phyloP scores from a whole-genome alignment of 2,113 vertebrate species.

The Crotalus viridis region DNA sequence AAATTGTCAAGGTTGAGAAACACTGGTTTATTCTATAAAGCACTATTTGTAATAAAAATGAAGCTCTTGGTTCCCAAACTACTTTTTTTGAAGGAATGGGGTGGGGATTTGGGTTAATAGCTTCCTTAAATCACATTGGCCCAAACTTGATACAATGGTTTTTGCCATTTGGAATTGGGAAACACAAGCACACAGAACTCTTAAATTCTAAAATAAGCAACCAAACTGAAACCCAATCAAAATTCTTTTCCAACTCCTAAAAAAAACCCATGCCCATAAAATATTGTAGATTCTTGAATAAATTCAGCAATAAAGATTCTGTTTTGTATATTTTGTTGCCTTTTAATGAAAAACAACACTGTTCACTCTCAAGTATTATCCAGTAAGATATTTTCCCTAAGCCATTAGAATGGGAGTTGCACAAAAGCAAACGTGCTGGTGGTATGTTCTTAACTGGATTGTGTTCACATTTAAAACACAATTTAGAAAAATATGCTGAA shows the following conservation, averaged over 20 bases:
- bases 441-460: not conserved
- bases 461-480: too few species aligned
- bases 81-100: not conserved
- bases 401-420: not conserved
- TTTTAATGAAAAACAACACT: not conserved
- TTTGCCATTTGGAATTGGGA: not conserved
- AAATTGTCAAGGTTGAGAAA: too few species aligned
- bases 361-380: not conserved
- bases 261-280: not conserved
- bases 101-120: not conserved
- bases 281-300: not conserved
- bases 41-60: not conserved
- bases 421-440: not conserved
- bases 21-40: not conserved
- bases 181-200: not conserved
- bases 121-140: not conserved
- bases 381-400: not conserved
- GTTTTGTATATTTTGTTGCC: rapidly evolving
- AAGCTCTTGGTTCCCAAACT: not conserved
- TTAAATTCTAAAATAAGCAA: not conserved
- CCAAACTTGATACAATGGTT: not conserved
- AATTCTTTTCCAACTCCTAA: not conserved
- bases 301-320: not conserved
- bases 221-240: not conserved
- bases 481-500: too few species aligned